Evolutionary conservation across 2,888 invertebrate genomes (phyloP), one percentile per base, ranked within the genome.

Genomic region (Pogonocherus hispidulus): DNA sequence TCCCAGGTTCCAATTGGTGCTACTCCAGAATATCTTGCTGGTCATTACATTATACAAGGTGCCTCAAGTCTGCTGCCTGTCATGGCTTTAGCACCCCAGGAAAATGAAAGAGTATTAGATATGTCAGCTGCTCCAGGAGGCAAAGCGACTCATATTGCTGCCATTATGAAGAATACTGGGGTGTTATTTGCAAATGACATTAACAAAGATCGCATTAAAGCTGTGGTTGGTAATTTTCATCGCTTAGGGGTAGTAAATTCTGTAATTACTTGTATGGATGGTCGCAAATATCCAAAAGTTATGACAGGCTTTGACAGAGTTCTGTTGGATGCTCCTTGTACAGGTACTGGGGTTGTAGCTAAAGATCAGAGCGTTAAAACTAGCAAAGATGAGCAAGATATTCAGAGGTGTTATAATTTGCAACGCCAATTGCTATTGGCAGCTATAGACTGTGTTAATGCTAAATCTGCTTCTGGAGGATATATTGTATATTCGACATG

Each of bases 121-220:
- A 95, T 99, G 97, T 96, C 97, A 83, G 92, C 98, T 0, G 99
- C 99, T 0, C 99, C 99, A 0, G 99, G 99, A 52, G 99, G 99
- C 6, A 99, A 99, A 87, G 96, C 99, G 0, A 96, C 98, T 0
- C 98, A 99, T 84, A 98, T 99, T 69, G 95, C 98, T 57, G 94
- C 98, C 0, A 88, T 99, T 9, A 99, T 99, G 99, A 97, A 97
- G 85, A 99, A 99, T 84, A 98, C 98, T 0, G 99, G 99, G 0
- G 91, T 94, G 1, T 84, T 99, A 27, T 97, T 99, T 85, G 96
- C 98, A 2, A 99, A 99, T 86, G 99, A 99, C 84, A 91, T 93
- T 0, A 98, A 96, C 84, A 92, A 91, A 79, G 96, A 97, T 14
- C 89, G 99, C 74, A 90, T 94, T 32, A 96, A 94, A 82, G 97